phyloP scores from a whole-genome alignment of 2,797 vertebrate genomes.

The Sylvilagus floridanus region DNA sequence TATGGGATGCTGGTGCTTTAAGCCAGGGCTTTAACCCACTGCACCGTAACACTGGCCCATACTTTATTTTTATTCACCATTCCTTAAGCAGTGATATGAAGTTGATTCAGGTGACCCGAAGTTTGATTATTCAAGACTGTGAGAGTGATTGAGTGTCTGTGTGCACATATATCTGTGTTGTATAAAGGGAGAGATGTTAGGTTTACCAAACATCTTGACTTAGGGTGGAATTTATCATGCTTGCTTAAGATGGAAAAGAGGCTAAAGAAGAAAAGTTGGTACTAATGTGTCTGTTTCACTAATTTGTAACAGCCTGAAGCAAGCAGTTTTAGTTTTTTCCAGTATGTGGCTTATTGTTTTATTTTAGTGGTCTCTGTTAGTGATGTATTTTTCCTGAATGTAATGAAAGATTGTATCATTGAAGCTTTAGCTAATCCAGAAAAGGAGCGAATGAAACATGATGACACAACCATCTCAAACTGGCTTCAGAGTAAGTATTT shows the following conservation, averaged over 20 bases:
- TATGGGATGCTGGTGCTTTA: too few species aligned
- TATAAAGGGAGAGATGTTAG: slow-evolving; percentile 45
- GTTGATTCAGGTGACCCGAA: slow-evolving; percentile 41
- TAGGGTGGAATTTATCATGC: not conserved
- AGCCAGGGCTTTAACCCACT: too few species aligned
- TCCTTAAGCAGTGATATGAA: slow-evolving; percentile 38
- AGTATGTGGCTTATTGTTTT: not conserved
- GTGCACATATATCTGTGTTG: not conserved
- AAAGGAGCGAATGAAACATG: slow-evolving; percentile 99
- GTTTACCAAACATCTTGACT: slow-evolving; percentile 32
- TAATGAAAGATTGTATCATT: slow-evolving; percentile 96
- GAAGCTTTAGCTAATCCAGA: slow-evolving; percentile 99
- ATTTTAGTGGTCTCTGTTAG: slow-evolving; percentile 54
- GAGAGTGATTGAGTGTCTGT: not conserved
- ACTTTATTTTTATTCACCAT: slow-evolving; percentile 59
- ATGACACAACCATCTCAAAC: slow-evolving; percentile 99
- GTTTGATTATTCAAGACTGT: not conserved
- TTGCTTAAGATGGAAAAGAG: slow-evolving; percentile 54
- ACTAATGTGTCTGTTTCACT: slow-evolving; percentile 31
- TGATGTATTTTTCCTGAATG: slow-evolving; percentile 83
- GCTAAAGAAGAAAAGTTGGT: slow-evolving; percentile 43
- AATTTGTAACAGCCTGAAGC: slow-evolving; percentile 27
- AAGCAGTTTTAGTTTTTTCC: slow-evolving; percentile 42
- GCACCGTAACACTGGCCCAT: not conserved
- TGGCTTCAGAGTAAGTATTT: slow-evolving; percentile 97